Evolutionary conservation across 2,113 vertebrate species (phyloP), one percentile per base, ranked within the genome.

Genomic region (Glareola pratincola): DNA sequence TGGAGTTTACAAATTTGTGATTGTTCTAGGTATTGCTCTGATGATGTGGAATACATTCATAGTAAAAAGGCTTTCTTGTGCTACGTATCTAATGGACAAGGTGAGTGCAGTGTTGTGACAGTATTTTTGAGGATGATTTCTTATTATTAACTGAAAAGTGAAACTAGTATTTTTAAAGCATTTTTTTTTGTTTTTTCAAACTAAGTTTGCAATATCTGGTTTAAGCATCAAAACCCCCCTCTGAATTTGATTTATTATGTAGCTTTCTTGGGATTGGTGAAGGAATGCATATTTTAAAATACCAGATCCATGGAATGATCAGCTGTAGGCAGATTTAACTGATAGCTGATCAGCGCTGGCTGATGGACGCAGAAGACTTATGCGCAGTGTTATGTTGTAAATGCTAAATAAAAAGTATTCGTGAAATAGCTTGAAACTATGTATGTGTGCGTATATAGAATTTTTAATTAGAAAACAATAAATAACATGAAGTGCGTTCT

Each of bases 11-110:
- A 41, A 89, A 62, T 73, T 23, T 96, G 39, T 39, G 8, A 14
- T 80, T 95, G 24, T 68, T 92, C 5, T 86, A 99, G 99, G 99
- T 50, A 99, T 99, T 7, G 98, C 98, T 4, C 88, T 98, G 54
- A 99, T 99, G 99, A 99, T 99, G 99, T 99, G 99, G 99, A 99
- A 98, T 45, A 99, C 99, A 0, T 99, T 99, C 95, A 97, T 99
- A 47, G 99, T 99, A 29, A 99, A 99, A 95, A 98, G 99, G 41
- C 99, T 99, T 95, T 99, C 99, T 32, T 99, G 99, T 37, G 98
- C 99, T 47, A 98, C 99, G 0, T 99, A 98, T 94, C 98, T 99
- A 56, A 98, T 99, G 98, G 99, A 99, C 93, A 99, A 99, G 98
- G 99, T 99, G 86, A 95, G 92, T 29, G 11, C 53, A 39, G 21